These are phyloP conservation scores for Channa striata DNA, from an alignment of 2,797 vertebrate genomes.

Conservation along the genomic window DNA sequence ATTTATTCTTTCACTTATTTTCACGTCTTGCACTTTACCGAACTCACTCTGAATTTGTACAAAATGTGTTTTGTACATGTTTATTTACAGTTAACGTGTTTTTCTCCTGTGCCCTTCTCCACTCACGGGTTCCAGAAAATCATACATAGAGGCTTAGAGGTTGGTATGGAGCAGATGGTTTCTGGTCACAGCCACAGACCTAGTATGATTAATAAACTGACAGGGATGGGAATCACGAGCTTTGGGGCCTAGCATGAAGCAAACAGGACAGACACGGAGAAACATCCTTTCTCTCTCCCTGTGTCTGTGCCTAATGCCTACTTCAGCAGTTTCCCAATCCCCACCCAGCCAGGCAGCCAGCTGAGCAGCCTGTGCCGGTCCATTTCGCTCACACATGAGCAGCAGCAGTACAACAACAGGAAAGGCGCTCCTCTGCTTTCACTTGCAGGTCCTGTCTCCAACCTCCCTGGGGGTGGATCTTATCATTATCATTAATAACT, in stretches of 20 bases:
- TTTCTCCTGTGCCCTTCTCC: conserved; percentile 41
- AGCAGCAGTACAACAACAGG: conserved; percentile 76
- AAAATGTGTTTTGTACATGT: not conserved
- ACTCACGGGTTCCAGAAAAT: conserved; percentile 83
- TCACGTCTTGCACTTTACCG: not conserved
- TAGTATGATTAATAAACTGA: conserved; percentile 74
- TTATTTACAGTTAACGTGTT: not conserved
- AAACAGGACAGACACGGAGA: conserved; percentile 78
- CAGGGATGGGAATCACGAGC: conserved; percentile 52
- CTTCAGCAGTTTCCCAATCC: conserved; percentile 89
- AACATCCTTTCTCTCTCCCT: conserved; percentile 58
- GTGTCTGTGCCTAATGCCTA: conserved; percentile 80
- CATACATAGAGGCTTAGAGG: conserved; percentile 84
- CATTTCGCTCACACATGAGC: conserved; percentile 77
- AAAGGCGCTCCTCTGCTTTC: conserved; percentile 80
- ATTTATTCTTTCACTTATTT: conserved; percentile 2
- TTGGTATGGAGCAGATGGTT: conserved; percentile 70
- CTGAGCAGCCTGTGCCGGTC: conserved; percentile 69
- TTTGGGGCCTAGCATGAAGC: conserved; percentile 66
- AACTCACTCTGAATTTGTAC: not conserved
- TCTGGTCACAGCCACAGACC: conserved; percentile 55
- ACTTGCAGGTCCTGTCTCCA: conserved; percentile 80
- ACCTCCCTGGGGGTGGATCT: conserved; percentile 76
- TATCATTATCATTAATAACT: conserved; percentile 83
- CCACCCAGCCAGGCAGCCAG: conserved; percentile 67